Conservation (phyloP, 2,113 vertebrate species). For the Toxostoma redivivum region DNA sequence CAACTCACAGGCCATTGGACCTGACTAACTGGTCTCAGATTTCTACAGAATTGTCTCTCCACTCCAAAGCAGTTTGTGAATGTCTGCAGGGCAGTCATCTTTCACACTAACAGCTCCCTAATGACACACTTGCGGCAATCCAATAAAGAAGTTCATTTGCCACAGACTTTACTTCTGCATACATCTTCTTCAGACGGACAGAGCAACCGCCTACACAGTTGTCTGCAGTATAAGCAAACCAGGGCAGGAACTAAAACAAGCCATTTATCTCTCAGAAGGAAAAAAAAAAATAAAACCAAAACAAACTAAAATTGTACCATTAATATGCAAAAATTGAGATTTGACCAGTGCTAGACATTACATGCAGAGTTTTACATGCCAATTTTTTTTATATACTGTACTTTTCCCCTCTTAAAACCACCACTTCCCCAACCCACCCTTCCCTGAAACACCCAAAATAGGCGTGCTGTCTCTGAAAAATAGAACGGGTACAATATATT, state of each 20-base stretch:
- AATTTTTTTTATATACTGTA: not conserved
- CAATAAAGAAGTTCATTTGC: not conserved
- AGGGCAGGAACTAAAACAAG: not conserved
- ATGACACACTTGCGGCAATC: not conserved
- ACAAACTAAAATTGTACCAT: not conserved
- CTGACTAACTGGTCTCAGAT: not conserved
- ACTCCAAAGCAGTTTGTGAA: not conserved
- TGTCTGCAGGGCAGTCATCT: slow-evolving; percentile 7
- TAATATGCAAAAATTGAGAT: not conserved
- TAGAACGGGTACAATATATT: not conserved
- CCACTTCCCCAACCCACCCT: not conserved
- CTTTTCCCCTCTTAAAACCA: not conserved
- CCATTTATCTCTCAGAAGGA: rapidly evolving
- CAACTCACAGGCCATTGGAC: not conserved
- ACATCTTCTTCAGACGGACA: not conserved
- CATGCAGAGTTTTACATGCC: not conserved
- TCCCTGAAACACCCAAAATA: not conserved
- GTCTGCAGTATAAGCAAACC: not conserved
- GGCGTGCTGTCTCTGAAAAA: not conserved
- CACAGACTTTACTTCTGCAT: not conserved
- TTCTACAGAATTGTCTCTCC: not conserved
- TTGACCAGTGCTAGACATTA: not conserved
- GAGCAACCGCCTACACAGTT: not conserved
- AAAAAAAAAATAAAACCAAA: too few species aligned
- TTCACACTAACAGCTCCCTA: slow-evolving; percentile 4